A percentile compares a stretch with the other conserved stretches of the same genome.
Conservation (phyloP, 2,113 vertebrate genomes). For the Centropus unirufus region DNA sequence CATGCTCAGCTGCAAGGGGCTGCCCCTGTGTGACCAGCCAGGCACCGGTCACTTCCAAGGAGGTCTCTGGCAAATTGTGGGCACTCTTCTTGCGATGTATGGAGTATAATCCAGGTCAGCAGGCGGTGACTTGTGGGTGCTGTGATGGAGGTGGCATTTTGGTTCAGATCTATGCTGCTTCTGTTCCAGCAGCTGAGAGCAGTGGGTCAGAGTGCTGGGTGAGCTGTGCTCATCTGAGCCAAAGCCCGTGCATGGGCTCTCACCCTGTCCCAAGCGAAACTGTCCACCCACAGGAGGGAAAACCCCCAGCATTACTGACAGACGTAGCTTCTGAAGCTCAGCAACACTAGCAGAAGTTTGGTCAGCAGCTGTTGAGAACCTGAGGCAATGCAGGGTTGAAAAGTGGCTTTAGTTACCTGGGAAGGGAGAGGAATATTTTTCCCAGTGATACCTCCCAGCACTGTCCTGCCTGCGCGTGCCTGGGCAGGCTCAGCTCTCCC, state of each 20-base stretch:
- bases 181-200: neutral
- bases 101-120: neutral
- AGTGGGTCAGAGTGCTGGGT: neutral
- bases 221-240: fast-evolving
- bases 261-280: neutral
- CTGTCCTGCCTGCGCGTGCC: neutral
- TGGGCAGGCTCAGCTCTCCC: neutral
- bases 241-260: neutral
- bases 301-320: neutral
- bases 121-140: neutral
- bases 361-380: neutral
- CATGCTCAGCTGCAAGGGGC: neutral
- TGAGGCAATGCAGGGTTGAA: neutral
- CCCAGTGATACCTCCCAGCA: neutral
- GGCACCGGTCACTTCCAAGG: neutral
- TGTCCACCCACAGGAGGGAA: neutral
- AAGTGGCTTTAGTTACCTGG: neutral
- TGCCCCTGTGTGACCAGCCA: neutral
- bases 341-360: neutral
- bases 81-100: fast-evolving
- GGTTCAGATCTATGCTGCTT: neutral
- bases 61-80: neutral
- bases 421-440: neutral
- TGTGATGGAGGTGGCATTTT: neutral
- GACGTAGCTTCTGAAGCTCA: neutral